These are phyloP conservation scores for Myotis brandtii DNA, from an alignment of 2,113 vertebrate species.

Conservation along the genomic window DNA sequence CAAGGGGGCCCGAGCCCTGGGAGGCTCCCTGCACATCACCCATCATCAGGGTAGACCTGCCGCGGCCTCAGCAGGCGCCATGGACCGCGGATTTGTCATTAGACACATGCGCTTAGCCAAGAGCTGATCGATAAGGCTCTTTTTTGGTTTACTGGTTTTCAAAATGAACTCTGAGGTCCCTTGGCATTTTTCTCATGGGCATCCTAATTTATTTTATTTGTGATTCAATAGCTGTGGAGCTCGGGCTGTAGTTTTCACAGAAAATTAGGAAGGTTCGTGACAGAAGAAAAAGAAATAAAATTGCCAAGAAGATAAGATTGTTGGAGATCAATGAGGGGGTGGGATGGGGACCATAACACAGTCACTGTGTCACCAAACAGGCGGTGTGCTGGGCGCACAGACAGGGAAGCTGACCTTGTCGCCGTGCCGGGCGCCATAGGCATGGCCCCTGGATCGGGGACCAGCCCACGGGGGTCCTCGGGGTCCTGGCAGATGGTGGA, in stretches of 20 bases:
- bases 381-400: neutral
- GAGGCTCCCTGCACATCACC: too few species aligned
- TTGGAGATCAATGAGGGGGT: neutral
- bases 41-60: neutral
- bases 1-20: neutral
- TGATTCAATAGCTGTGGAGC: neutral
- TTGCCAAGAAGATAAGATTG: too few species aligned
- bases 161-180: neutral
- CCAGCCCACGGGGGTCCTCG: fast-evolving
- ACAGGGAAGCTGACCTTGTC: too few species aligned
- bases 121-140: neutral
- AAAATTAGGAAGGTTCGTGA: neutral
- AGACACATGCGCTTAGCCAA: neutral
- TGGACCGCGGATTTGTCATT: neutral
- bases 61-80: neutral
- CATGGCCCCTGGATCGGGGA: fast-evolving
- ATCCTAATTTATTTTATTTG: neutral
- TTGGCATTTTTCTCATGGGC: neutral
- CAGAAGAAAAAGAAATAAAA: neutral
- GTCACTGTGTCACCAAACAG: too few species aligned
- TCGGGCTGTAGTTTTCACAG: neutral
- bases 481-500: fast-evolving
- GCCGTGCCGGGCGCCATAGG: fast-evolving
- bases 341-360: fast-evolving
- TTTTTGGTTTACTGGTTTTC: neutral